phyloP scores from a whole-genome alignment of 1,140 invertebrate species.

The Drosophila jambulina region DNA sequence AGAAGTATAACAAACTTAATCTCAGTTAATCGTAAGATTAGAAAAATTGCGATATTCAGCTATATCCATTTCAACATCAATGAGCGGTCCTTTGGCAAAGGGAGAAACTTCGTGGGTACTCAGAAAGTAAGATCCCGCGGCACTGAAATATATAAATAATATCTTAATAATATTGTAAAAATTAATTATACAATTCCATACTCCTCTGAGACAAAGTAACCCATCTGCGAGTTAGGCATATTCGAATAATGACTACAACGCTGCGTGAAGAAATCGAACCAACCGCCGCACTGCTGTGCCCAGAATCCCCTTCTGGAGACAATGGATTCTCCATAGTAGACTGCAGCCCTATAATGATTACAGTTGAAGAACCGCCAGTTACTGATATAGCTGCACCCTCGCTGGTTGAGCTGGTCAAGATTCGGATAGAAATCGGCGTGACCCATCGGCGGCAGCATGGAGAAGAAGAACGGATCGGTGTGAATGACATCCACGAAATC shows the following conservation, averaged over 20 bases:
- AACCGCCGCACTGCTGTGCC: conserved; percentile 71
- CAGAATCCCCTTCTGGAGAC: conserved; percentile 62
- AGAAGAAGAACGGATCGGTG: conserved; percentile 88
- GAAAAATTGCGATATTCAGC: conserved; percentile 20
- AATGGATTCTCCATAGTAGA: conserved; percentile 88
- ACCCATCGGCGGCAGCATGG: conserved; percentile 87
- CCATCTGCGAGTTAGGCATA: conserved; percentile 64
- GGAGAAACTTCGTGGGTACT: conserved; percentile 61
- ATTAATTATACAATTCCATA: background rate
- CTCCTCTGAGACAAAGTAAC: conserved; percentile 70
- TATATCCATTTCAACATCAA: conserved; percentile 58
- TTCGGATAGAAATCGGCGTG: conserved; percentile 94
- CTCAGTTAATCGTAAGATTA: background rate
- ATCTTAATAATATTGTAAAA: background rate
- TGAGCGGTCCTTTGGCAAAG: conserved; percentile 67
- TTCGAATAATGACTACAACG: conserved; percentile 60
- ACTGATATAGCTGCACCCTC: conserved; percentile 88
- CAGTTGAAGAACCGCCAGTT: conserved; percentile 81
- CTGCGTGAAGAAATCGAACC: conserved; percentile 67
- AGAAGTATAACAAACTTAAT: conserved; percentile 2
- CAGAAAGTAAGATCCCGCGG: conserved; percentile 70
- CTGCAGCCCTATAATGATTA: conserved; percentile 86
- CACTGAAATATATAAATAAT: conserved; percentile 37
- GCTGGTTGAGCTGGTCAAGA: conserved; percentile 89
- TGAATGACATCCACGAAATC: conserved; percentile 92